Evolutionary conservation across 2,113 vertebrate genomes (phyloP), one percentile per base, ranked within the genome.

Genomic region (Pseudopipra pipra): DNA sequence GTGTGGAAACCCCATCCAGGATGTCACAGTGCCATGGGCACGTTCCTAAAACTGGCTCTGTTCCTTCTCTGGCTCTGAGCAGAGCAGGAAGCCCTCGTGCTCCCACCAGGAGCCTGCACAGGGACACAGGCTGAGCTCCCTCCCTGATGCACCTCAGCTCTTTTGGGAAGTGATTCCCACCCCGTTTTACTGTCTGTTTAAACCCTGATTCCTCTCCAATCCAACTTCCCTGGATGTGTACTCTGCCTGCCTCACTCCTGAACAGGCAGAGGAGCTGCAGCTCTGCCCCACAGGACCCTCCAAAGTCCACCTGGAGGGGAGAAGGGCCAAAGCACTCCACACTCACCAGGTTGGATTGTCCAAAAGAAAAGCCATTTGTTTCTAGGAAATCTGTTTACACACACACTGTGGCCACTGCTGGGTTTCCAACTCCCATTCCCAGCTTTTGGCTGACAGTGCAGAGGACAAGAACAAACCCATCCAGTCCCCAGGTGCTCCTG

Each of bases 11-110:
- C 3, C 14, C 68, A 15, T 0, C 17, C 46, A 37, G 61, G 63
- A 46, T 39, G 55, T 6, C 0, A 1, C 39, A 28, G 63, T 2
- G 13, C 51, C 22, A 2, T 0, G 12, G 28, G 30, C 14, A 19
- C 0, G 6, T 30, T 27, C 55, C 28, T 9, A 7, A 15, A 35
- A n/a, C 19, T 6, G 21, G 54, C 30, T 54, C 28, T 54, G 28
- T 18, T 30, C 52, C 52, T 1, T 35, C 39, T 71, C 52, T 52
- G 74, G 8, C 35, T 52, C 20, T 14, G 24, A 49, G 75, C 20
- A 43, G 21, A 49, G 58, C 56, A 79, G 76, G 39, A 68, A 28
- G 37, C 2, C 11, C 44, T 43, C 0, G 0, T 7, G 41, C 62
- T 47, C 19, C 23, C 2, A 21, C 22, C 54, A 41, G 33, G 33